A percentile compares a stretch with the other conserved stretches of the same genome.
phyloP scores from a whole-genome alignment of 1,140 invertebrate genomes.

The Pachypeltis micranthus region DNA sequence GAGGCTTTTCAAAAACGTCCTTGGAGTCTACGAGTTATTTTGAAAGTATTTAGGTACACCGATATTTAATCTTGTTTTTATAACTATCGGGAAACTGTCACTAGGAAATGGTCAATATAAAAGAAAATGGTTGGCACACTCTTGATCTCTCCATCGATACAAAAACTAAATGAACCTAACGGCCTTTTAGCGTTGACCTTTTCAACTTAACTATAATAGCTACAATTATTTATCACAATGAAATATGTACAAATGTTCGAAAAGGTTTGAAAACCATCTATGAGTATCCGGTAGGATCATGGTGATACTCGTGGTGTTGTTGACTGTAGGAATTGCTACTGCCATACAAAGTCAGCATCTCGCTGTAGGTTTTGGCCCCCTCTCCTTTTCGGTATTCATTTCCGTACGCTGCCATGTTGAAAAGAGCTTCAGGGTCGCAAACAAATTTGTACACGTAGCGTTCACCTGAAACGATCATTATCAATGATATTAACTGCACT shows the following conservation, averaged over 20 bases:
- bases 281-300: neutral
- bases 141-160: too few relatives aligned
- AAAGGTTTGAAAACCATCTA: neutral
- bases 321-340: conserved; percentile 16
- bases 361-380: conserved; percentile 11
- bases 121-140: too few relatives aligned
- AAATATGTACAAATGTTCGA: neutral
- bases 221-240: neutral
- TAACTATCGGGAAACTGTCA: too few relatives aligned
- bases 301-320: conserved; percentile 6
- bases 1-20: too few relatives aligned
- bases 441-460: conserved; percentile 94
- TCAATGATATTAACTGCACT: too few relatives aligned
- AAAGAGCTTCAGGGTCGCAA: conserved; percentile 83
- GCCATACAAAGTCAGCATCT: conserved; percentile 18
- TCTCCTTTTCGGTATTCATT: conserved; percentile 9
- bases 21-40: too few relatives aligned
- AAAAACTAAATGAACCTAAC: too few relatives aligned
- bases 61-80: too few relatives aligned
- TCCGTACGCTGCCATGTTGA: conserved; percentile 54
- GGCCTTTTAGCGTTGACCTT: too few relatives aligned
- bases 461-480: conserved; percentile 60
- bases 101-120: too few relatives aligned
- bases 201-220: too few relatives aligned
- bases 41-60: too few relatives aligned